Percentiles rank a stretch among this genome's conserved stretches.
These are phyloP conservation scores for Cephus cinctus DNA, from an alignment of 1,140 invertebrate species.

Conservation along the genomic window DNA sequence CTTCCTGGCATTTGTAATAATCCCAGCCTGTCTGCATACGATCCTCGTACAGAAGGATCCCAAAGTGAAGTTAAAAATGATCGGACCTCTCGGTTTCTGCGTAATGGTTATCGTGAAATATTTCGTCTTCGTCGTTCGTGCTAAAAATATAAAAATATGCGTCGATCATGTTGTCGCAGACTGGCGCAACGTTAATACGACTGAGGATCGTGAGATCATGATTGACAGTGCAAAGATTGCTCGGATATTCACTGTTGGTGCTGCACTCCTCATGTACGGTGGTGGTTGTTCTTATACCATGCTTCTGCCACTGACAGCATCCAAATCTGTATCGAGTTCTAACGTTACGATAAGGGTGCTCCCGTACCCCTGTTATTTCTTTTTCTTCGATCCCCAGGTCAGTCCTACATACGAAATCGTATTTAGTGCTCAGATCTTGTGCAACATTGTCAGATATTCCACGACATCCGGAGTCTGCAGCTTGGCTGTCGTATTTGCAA, in stretches of 20 bases:
- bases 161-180: slow-evolving; percentile 32
- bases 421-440: no score
- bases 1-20: slow-evolving; percentile 23
- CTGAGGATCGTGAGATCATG: slow-evolving; percentile 21
- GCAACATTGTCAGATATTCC: no score
- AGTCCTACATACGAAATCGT: no score
- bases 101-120: slow-evolving; percentile 39
- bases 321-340: no score
- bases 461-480: no score
- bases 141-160: slow-evolving; percentile 25
- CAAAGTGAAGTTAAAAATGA: slow-evolving; percentile 29
- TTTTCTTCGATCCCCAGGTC: no score
- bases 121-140: slow-evolving; percentile 22
- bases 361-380: no score
- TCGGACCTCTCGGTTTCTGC: slow-evolving; percentile 39
- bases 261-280: slow-evolving; percentile 35
- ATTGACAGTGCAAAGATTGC: slow-evolving; percentile 21
- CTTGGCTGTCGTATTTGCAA: no score
- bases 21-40: slow-evolving; percentile 26
- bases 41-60: slow-evolving; percentile 29
- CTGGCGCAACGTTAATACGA: slow-evolving; percentile 27
- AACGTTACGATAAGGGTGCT: no score
- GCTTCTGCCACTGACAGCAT: slow-evolving; percentile 31
- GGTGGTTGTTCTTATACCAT: slow-evolving; percentile 32
- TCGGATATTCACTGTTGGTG: slow-evolving; percentile 22